A percentile compares a stretch with the other conserved stretches of the same genome.
These are phyloP conservation scores for Alcedo quadribrachys DNA, from an alignment of 2,797 vertebrate genomes.

Conservation along the genomic window DNA sequence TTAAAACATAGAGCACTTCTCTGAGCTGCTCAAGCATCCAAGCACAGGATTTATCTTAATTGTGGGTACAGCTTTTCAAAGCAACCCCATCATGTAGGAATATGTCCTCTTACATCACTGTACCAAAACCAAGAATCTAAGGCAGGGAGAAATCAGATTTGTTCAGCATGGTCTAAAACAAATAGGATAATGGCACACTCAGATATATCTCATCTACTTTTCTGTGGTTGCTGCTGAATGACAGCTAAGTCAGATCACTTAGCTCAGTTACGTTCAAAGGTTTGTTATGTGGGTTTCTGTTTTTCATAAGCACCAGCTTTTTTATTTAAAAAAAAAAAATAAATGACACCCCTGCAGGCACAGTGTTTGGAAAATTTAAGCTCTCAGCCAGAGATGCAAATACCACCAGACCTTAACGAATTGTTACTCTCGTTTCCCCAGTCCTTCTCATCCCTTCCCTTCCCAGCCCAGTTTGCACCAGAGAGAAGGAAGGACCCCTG, in stretches of 20 bases:
- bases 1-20: background rate
- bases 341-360: too few relatives aligned
- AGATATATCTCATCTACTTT: background rate
- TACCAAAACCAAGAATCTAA: background rate
- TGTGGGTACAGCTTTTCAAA: background rate
- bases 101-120: rapidly evolving
- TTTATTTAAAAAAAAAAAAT: background rate
- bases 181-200: background rate
- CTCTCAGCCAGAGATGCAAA: background rate
- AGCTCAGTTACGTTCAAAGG: background rate
- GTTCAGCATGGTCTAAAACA: background rate
- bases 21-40: background rate
- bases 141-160: background rate
- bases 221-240: background rate
- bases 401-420: background rate
- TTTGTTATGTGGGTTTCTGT: background rate
- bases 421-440: background rate
- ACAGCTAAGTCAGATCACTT: background rate
- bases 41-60: background rate
- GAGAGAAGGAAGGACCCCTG: background rate
- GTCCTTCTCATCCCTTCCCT: background rate
- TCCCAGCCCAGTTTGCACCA: background rate
- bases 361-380: background rate
- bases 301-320: background rate
- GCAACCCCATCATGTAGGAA: background rate